Percentiles rank a stretch among this genome's conserved stretches.
These are phyloP conservation scores for Orussus abietinus DNA, from an alignment of 1,140 invertebrate species.

Conservation along the genomic window DNA sequence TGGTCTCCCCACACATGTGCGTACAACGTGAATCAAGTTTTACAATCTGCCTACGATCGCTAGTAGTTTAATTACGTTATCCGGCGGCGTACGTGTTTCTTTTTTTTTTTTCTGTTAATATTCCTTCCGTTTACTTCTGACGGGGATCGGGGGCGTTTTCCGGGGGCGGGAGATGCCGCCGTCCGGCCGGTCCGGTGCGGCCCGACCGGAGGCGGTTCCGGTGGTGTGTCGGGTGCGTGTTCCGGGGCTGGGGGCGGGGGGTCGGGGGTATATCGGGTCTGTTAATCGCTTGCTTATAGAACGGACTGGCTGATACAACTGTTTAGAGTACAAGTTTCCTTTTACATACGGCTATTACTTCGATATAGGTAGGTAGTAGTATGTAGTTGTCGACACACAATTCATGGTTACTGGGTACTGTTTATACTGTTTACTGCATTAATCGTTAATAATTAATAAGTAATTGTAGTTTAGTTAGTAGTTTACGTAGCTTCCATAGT, in stretches of 20 bases:
- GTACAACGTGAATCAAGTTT: slow-evolving; percentile 53
- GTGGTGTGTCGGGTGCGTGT: too few species aligned
- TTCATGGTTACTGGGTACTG: slow-evolving; percentile 55
- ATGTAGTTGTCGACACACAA: slow-evolving; percentile 57
- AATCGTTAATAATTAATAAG: slow-evolving; percentile 57
- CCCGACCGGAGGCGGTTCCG: too few species aligned
- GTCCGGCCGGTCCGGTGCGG: too few species aligned
- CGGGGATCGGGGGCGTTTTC: slow-evolving; percentile 26
- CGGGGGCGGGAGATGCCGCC: slow-evolving; percentile 22
- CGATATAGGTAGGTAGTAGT: slow-evolving; percentile 56
- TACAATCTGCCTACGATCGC: slow-evolving; percentile 51
- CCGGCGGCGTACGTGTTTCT: slow-evolving; percentile 24
- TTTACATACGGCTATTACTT: slow-evolving; percentile 58
- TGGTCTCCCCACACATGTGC: slow-evolving; percentile 56
- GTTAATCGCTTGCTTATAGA: slow-evolving; percentile 52
- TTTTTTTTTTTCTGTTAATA: slow-evolving; percentile 26
- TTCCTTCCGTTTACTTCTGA: slow-evolving; percentile 3
- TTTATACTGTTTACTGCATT: slow-evolving; percentile 56
- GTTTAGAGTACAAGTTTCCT: slow-evolving; percentile 55
- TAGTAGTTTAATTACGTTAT: slow-evolving; percentile 46
- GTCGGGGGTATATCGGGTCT: slow-evolving; percentile 37
- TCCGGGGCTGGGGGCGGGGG: slow-evolving; percentile 23
- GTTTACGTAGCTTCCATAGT: slow-evolving; percentile 50
- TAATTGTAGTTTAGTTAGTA: slow-evolving; percentile 56
- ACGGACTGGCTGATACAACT: slow-evolving; percentile 54